Evolutionary conservation across 2,888 invertebrate genomes (phyloP).

Genomic region (Erebia epiphron): DNA sequence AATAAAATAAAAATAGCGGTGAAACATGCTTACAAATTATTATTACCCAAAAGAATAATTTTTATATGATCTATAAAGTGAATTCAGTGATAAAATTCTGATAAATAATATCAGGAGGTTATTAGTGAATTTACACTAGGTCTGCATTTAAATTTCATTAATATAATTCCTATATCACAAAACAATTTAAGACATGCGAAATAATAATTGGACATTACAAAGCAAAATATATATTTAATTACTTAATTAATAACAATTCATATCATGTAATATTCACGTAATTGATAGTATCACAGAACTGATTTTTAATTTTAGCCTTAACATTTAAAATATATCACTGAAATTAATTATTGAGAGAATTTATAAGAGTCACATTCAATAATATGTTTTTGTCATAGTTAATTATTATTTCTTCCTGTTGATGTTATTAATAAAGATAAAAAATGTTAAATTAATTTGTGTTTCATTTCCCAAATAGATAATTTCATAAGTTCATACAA

Average conservation of each 20-base stretch:
- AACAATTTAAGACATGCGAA: conserved; percentile 20
- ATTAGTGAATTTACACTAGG: conserved; percentile 6
- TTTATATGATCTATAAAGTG: background rate
- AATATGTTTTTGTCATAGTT: conserved; percentile 48
- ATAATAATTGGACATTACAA: conserved; percentile 30
- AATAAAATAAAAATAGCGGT: conserved; percentile 3
- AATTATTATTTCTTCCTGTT: conserved; percentile 53
- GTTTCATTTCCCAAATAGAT: conserved; percentile 22
- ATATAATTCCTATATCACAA: conserved; percentile 14
- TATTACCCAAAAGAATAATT: conserved; percentile 15
- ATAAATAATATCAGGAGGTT: background rate
- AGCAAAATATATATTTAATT: conserved; percentile 28
- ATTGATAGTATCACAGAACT: conserved; percentile 42
- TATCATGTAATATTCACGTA: conserved; percentile 47
- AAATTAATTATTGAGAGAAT: conserved; percentile 48
- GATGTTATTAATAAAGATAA: conserved; percentile 51
- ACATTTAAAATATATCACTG: conserved; percentile 44
- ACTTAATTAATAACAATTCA: conserved; percentile 44
- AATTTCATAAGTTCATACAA: background rate
- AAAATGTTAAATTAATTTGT: conserved; percentile 35
- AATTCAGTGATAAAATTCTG: conserved; percentile 10
- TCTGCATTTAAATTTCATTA: conserved; percentile 29
- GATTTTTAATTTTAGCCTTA: conserved; percentile 41
- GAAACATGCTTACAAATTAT: conserved; percentile 25
- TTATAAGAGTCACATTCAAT: conserved; percentile 46